Conservation (phyloP, 2,797 vertebrate genomes). For the Menidia menidia region DNA sequence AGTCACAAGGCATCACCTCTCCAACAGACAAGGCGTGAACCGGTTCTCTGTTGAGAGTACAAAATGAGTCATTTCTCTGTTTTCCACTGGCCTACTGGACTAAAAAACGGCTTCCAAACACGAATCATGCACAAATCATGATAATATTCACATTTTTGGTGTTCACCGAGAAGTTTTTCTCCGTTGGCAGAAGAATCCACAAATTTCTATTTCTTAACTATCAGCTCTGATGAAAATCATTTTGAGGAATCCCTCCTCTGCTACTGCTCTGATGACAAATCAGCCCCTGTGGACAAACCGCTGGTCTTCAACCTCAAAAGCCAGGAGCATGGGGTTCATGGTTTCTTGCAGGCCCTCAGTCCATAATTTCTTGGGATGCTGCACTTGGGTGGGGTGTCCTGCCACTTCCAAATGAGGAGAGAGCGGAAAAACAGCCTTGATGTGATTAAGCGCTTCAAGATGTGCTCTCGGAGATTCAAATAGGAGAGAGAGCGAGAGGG, state of each 20-base stretch:
- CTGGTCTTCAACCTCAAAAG: slow-evolving; percentile 60
- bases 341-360: slow-evolving; percentile 60
- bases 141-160: background rate
- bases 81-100: too few relatives aligned
- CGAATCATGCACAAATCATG: too few relatives aligned
- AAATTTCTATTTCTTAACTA: background rate
- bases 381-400: slow-evolving; percentile 70
- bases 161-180: background rate
- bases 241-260: background rate
- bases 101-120: too few relatives aligned
- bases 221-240: background rate
- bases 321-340: slow-evolving; percentile 57
- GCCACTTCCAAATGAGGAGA: slow-evolving; percentile 74
- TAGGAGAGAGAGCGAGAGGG: slow-evolving; percentile 51
- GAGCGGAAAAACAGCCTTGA: slow-evolving; percentile 66
- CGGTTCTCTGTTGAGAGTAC: too few relatives aligned
- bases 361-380: slow-evolving; percentile 61
- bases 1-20: too few relatives aligned
- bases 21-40: too few relatives aligned
- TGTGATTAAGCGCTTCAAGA: slow-evolving; percentile 89
- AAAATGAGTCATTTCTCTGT: too few relatives aligned
- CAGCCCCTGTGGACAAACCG: slow-evolving; percentile 21
- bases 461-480: slow-evolving; percentile 78
- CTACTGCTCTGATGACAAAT: background rate
- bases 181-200: background rate